These are phyloP conservation scores for Babylonia areolata DNA, from an alignment of 1,140 invertebrate species.

Conservation along the genomic window DNA sequence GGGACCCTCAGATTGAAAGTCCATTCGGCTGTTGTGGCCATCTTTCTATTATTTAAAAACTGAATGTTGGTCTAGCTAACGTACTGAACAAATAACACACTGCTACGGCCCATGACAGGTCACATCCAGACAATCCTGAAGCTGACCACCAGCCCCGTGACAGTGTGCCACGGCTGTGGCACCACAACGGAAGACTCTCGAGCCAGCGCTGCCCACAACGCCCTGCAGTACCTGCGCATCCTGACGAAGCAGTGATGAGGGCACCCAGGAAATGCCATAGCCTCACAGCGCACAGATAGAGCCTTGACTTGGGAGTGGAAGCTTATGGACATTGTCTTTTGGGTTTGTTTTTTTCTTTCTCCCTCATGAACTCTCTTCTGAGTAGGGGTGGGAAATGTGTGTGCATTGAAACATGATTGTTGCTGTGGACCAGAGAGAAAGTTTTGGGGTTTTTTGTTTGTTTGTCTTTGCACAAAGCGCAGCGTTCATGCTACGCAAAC, in stretches of 20 bases:
- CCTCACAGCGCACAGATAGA: constrained; percentile 68
- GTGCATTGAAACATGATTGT: no score
- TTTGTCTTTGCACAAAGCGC: no score
- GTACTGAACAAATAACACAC: no score
- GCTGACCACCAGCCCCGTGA: constrained; percentile 92
- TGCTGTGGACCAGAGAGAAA: no score
- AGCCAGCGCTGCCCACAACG: constrained; percentile 89
- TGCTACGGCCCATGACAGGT: no score
- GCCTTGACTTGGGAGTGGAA: not conserved
- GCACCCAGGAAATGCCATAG: constrained; percentile 70
- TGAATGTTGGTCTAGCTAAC: no score
- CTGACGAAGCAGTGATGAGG: constrained; percentile 83
- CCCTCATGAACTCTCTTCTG: not conserved
- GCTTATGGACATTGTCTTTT: not conserved
- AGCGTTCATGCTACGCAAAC: no score
- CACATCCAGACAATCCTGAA: constrained; percentile 93
- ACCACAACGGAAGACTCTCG: constrained; percentile 88
- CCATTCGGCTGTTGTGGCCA: no score
- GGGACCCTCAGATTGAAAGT: no score
- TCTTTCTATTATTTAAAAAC: no score
- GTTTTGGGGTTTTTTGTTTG: no score
- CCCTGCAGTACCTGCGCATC: constrained; percentile 94
- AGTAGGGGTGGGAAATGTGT: not conserved
- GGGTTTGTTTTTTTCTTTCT: not conserved
- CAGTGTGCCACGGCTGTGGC: constrained; percentile 94